Base-by-base conservation (phyloP, 1,140 invertebrate genomes). In the Drosophila jambulina region DNA sequence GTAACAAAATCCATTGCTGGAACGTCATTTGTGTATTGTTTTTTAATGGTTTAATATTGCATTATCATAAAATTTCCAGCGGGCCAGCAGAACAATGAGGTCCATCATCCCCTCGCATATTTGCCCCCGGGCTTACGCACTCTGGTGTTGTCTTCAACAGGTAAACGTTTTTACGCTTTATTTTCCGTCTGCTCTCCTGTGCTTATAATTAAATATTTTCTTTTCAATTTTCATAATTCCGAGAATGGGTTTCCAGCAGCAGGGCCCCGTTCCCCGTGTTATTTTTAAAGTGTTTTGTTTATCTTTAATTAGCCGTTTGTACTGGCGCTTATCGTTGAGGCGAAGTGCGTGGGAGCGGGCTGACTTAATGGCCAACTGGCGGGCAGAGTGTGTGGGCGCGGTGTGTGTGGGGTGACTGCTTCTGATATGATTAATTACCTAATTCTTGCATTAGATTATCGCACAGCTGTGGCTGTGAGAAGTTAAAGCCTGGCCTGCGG, bases 171-270 rank as follows among this genome's bases (percentile, higher is more conserved):
- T 63, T 63, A 29, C 49, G 27, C 49, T 63, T 45, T 78, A 49
- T 40, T 69, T 75, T 49, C 48, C 29, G 56, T 61, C 76, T 56
- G 48, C 46, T 21, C 9, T 67, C 74, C 40, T 32, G 42, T 56
- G 40, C 62, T 84, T 74, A 70, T 87, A 84, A 74, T 90, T 80
- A 90, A 84, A 83, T 87, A 90, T 90, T 90, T 90, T 81, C 64
- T 69, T 84, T 87, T 70, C 63, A 80, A 76, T 80, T 77, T 67
- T 56, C 48, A 81, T 69, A 72, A 67, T 38, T 61, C 54, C 21
- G 25, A 25, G 29, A 36, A 25, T 43, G 46, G 27, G 23, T 63
- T 54, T 45, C 25, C 23, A 29, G 48, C n/a, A 29, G 25, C 51
- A 3, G 15, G 15, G 10, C 21, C n/a, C 21, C 36, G 27, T 56